Evolutionary conservation across 2,888 invertebrate genomes (phyloP).

Genomic region (Orgyia antiqua): DNA sequence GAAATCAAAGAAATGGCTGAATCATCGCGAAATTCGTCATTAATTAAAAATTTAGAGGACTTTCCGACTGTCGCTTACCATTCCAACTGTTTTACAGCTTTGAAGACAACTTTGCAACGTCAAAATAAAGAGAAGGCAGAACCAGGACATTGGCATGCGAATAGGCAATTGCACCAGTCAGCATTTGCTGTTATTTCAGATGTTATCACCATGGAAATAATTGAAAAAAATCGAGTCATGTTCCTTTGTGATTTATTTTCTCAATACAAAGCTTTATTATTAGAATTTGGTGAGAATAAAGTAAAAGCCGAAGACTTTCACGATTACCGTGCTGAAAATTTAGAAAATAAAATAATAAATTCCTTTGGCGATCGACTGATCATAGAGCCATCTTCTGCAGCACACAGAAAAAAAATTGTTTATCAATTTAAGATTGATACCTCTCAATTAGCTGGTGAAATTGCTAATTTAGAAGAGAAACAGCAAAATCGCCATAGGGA

Average conservation of each 20-base stretch:
- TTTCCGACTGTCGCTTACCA: slow-evolving; percentile 6
- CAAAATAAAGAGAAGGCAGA: slow-evolving; percentile 3
- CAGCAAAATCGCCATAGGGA: slow-evolving; percentile 18
- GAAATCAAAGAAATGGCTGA: slow-evolving; percentile 2
- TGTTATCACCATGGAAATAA: slow-evolving; percentile 14
- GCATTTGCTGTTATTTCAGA: slow-evolving; percentile 14
- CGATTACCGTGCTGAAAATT: slow-evolving; percentile 25
- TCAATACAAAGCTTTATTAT: slow-evolving; percentile 20
- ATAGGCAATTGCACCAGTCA: slow-evolving; percentile 15
- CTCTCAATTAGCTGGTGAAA: slow-evolving; percentile 22
- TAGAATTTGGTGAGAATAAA: slow-evolving; percentile 24
- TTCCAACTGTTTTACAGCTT: slow-evolving; percentile 2
- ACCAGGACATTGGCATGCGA: slow-evolving; percentile 12
- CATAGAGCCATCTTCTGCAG: slow-evolving; percentile 22
- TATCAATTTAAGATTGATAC: slow-evolving; percentile 22
- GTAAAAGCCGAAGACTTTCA: slow-evolving; percentile 9
- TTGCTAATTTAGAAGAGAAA: slow-evolving; percentile 8
- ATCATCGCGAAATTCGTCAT: background rate
- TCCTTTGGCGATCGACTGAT: slow-evolving; percentile 24
- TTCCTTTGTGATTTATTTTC: slow-evolving; percentile 10
- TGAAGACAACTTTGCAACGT: background rate
- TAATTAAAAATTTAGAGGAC: background rate
- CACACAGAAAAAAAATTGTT: slow-evolving; percentile 15
- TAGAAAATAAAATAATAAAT: slow-evolving; percentile 23
- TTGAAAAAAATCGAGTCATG: slow-evolving; percentile 19